Conservation (phyloP, 2,113 vertebrate species). For the Bolborhynchus lineola region DNA sequence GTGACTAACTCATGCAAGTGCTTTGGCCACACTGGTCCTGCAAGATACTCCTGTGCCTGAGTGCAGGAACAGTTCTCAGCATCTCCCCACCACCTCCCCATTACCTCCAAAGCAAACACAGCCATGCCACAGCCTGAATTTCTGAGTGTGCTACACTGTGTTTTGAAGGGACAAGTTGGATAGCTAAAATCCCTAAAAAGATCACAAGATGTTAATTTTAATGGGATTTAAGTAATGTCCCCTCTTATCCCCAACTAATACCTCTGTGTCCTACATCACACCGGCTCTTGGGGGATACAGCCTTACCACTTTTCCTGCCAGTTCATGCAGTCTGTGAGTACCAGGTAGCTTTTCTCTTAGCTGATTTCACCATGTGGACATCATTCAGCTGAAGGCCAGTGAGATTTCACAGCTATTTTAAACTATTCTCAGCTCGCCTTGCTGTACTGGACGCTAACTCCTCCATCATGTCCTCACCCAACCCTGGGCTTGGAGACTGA, state of each 20-base stretch:
- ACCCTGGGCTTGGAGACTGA: neutral
- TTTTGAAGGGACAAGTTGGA: neutral
- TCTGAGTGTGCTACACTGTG: rapidly evolving
- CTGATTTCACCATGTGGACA: neutral
- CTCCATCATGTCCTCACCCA: neutral
- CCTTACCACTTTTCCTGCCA: neutral
- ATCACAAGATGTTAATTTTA: rapidly evolving
- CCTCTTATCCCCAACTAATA: neutral
- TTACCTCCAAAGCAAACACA: neutral
- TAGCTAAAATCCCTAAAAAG: neutral
- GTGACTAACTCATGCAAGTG: rapidly evolving
- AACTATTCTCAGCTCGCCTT: neutral
- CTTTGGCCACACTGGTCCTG: neutral
- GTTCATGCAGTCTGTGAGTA: neutral
- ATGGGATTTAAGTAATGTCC: neutral
- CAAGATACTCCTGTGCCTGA: neutral
- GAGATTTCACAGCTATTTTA: neutral
- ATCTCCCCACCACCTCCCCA: neutral
- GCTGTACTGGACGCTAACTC: neutral
- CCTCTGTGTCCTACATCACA: rapidly evolving
- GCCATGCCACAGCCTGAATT: neutral
- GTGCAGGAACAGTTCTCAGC: neutral
- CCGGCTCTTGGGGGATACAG: rapidly evolving
- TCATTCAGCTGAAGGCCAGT: neutral
- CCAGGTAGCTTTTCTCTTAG: neutral